Base-by-base conservation (phyloP, 2,797 vertebrate genomes). In the Halcyon leucocephala region DNA sequence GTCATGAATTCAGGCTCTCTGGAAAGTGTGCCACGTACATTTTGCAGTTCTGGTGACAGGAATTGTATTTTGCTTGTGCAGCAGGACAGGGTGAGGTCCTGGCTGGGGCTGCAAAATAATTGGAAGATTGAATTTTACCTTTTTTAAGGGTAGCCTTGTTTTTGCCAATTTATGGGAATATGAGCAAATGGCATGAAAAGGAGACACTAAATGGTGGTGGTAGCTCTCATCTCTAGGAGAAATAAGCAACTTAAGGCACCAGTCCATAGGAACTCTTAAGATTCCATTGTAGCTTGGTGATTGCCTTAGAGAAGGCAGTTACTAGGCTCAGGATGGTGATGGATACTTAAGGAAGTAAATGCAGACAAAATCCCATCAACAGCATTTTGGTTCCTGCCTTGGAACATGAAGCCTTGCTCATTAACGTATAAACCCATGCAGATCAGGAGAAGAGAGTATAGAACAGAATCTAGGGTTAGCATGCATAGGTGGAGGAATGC, bases 11-110 rank as follows among this genome's bases (percentile, higher is more conserved):
- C 14, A 12, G 8, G 35, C 41, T 28, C 12, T 42, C 25, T 60
- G 55, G 29, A 69, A 33, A 26, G 39, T 7, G 3, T 16, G 21
- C 14, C 6, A 4, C 1, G 1, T 82, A 6, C 2, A 8, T 37
- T 16, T 31, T 77, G 61, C 19, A 19, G 54, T 26, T 41, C 39
- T 82, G 46, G 39, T 37, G 25, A 49, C 31, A 73, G 69, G 22
- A 62, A 28, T 1, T 67, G 18, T 16, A 10, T 48, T 54, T 41
- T 49, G 24, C 4, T 39, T 26, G 17, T 17, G 58, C 16, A 16
- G 52, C 37, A 69, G 65, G 57, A 15, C 10, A 20, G 28, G 37
- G 60, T 49, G 55, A 19, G 24, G 26, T 25, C 55, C 20, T 70
- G 15, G 7, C 31, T 73, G 74, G 26, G 17, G 26, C 61, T 92